Base-by-base conservation (phyloP, 2,113 vertebrate species). In the Myotis lucifugus region DNA sequence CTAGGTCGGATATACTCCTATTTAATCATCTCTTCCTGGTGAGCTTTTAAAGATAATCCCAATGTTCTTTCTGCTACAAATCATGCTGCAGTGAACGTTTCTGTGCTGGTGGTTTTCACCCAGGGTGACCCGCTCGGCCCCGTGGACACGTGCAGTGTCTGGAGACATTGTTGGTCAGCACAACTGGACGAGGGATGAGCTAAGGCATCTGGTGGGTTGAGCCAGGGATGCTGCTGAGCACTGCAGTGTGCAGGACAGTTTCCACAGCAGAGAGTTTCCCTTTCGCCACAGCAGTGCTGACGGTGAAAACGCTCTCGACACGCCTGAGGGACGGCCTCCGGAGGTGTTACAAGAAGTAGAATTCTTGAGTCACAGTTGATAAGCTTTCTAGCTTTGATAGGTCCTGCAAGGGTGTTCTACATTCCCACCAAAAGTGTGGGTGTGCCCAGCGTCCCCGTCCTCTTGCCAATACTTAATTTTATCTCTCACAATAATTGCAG, bases 401-500 rank as follows among this genome's bases (percentile, higher is more conserved):
- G 48, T 54, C 42, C 92, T 92, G 29, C 42, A 12, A 13, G 2
- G 50, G 34, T 85, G 66, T 54, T 56, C 5, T 11, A 1, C 9
- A n/a, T 9, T 40, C 56, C 6, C 2, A 13, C 34, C 54, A 70
- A n/a, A 54, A 66, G 34, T 79, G 37, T 64, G 72, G 6, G 0
- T 56, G 6, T 67, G 59, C 34, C 73, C 37, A 9, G 12, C 67
- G 77, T 54, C 12, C 32, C 32, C 37, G 42, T 73, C 21, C 42
- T 85, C 76, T 88, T 66, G 72, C 56, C 9, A 48, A 1, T 34
- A 77, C 13, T 95, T 81, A 13, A 37, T 78, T 73, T 73, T 64
- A 37, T 77, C 74, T 34, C 9, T 72, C 27, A 61, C 87, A 85
- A 48, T 92, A 70, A 76, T 77, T 40, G n/a, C 42, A 85, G 46